These are phyloP conservation scores for Nycticorax nycticorax DNA, from an alignment of 2,113 vertebrate genomes.

Conservation along the genomic window DNA sequence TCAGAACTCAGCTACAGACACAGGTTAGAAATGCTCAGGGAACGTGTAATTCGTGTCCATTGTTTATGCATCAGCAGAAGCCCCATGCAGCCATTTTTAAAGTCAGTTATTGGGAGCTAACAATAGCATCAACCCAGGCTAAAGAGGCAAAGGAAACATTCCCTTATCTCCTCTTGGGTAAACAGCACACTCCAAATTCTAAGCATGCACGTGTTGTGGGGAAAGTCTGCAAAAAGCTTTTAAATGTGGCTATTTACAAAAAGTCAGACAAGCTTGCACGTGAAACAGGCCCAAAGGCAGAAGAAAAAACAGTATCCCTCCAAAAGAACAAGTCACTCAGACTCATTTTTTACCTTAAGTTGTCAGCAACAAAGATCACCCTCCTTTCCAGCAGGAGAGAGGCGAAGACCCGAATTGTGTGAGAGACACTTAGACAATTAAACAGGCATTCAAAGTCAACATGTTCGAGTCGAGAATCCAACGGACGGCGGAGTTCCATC, in stretches of 20 bases:
- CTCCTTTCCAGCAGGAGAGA: constrained; percentile 95
- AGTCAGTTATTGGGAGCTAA: neutral
- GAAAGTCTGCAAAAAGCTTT: neutral
- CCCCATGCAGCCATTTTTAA: neutral
- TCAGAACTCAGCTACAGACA: neutral
- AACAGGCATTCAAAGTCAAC: constrained; percentile 95
- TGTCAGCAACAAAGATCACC: constrained; percentile 95
- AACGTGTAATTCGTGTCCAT: neutral
- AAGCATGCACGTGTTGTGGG: neutral
- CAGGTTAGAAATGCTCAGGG: neutral
- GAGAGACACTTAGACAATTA: constrained; percentile 85
- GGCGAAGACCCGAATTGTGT: constrained; percentile 87
- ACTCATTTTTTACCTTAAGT: constrained; percentile 82
- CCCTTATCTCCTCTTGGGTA: neutral
- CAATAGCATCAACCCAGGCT: neutral
- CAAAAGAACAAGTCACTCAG: neutral
- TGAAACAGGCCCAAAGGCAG: neutral
- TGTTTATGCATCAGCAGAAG: neutral
- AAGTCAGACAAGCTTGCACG: neutral
- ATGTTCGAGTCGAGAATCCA: constrained; percentile 92
- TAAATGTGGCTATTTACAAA: neutral
- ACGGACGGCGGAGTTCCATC: constrained; percentile 89
- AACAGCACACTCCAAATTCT: neutral
- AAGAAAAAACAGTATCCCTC: neutral
- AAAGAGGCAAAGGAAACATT: neutral